phyloP scores from a whole-genome alignment of 2,113 vertebrate genomes.

The Hiodon tergisus region DNA sequence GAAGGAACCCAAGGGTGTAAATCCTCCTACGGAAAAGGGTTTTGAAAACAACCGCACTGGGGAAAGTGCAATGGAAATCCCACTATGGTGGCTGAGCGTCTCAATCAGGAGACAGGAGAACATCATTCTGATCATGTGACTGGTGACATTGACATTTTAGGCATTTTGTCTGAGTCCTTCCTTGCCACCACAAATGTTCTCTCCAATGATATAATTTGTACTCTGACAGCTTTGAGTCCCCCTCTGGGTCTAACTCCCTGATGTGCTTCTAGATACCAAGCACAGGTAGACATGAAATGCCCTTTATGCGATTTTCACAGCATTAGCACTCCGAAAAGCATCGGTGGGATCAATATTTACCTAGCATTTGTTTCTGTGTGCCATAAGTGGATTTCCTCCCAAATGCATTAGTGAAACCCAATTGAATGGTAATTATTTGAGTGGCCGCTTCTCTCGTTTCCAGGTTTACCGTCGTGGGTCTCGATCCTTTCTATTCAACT shows the following conservation, averaged over 20 bases:
- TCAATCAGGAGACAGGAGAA: neutral
- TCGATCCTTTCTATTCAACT: neutral
- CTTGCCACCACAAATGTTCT: neutral
- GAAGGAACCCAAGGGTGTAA: too few species aligned
- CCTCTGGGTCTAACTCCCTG: neutral
- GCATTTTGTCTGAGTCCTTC: neutral
- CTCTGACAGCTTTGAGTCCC: neutral
- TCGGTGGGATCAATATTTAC: conserved; percentile 10
- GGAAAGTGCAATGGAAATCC: too few species aligned
- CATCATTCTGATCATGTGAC: neutral
- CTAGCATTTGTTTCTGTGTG: conserved; percentile 10
- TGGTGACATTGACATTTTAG: neutral
- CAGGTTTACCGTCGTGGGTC: too few species aligned
- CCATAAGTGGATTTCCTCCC: conserved; percentile 11
- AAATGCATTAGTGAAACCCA: conserved; percentile 10
- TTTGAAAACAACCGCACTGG: too few species aligned
- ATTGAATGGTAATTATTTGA: conserved; percentile 18
- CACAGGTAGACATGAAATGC: conserved; percentile 17
- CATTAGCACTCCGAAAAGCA: conserved; percentile 5
- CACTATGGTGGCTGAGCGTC: too few species aligned
- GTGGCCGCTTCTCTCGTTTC: neutral
- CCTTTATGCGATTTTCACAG: conserved; percentile 11
- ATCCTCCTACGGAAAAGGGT: too few species aligned
- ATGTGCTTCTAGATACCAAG: neutral
- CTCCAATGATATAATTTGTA: neutral